A percentile compares a stretch with the other conserved stretches of the same genome.
Conservation (phyloP, 2,113 vertebrate species). For the Tautogolabrus adspersus region DNA sequence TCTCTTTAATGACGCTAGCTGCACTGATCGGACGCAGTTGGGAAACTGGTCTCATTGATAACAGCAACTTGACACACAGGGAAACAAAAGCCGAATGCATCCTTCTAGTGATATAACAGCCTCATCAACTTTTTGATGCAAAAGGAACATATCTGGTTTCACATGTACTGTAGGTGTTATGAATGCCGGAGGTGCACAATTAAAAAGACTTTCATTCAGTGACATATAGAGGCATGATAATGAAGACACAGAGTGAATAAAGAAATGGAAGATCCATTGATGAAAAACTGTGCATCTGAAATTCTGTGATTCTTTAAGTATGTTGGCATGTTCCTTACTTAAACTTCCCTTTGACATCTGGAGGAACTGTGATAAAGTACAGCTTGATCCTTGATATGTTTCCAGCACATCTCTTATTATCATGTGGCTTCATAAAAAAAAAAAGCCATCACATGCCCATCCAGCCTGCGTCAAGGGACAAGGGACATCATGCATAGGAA, state of each 20-base stretch:
- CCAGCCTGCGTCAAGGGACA: conserved; percentile 62
- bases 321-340: conserved; percentile 41
- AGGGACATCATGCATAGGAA: conserved; percentile 58
- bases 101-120: conserved; percentile 20
- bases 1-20: conserved; percentile 90
- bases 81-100: conserved; percentile 63
- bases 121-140: conserved; percentile 46
- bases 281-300: background rate
- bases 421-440: conserved; percentile 63
- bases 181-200: background rate
- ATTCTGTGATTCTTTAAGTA: conserved; percentile 31
- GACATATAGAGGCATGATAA: no score
- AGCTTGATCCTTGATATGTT: conserved; percentile 67
- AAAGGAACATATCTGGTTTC: conserved; percentile 33
- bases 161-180: background rate
- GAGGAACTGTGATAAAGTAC: conserved; percentile 57
- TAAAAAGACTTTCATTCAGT: background rate
- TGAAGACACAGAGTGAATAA: conserved; percentile 1
- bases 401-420: conserved; percentile 71
- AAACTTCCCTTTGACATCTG: conserved; percentile 57
- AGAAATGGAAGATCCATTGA: background rate
- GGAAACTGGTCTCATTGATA: conserved; percentile 72
- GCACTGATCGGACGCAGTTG: conserved; percentile 55
- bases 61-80: conserved; percentile 64
- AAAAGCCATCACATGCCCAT: conserved; percentile 49